Base-by-base conservation (phyloP, 2,113 vertebrate genomes). In the Actenoides lindsayi region DNA sequence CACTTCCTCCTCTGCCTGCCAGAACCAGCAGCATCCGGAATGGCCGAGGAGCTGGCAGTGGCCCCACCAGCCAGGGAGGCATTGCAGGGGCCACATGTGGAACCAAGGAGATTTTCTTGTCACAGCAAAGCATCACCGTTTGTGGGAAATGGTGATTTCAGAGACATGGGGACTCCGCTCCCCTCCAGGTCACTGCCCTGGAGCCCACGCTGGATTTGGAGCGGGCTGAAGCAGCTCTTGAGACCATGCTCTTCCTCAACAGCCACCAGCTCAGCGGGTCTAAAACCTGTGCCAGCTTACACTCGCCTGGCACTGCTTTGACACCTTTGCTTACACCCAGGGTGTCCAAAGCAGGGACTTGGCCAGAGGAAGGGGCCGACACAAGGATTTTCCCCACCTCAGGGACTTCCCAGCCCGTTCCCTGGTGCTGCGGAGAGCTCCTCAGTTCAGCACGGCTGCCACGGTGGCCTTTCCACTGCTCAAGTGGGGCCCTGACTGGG, bases 121-220 rank as follows among this genome's bases (percentile, higher is more conserved):
- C 28, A 5, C 37, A 4, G 14, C 33, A 9, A 64, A 60, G 30
- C 1, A 2, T 16, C 59, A 6, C 44, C 2, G 1, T 24, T 19
- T 16, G 31, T 3, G 42, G 60, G 23, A 53, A 57, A 18, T 1
- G 2, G 53, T 17, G 3, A 54, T n/a, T 19, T 12, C 16, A 27
- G 50, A 33, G 16, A 31, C 9, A 1, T 0, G 10, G 9, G 0
- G 46, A 17, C 12, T 7, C n/a, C 1, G 6, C 31, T 21, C 30
- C 57, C 39, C 30, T 14, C 30, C 4, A 2, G 21, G 21, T 20
- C 35, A 3, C 21, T 27, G 53, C 77, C 37, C 19, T 5, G 25
- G 25, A 84, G 35, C 19, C 35, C 41, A 6, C 3, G 3, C 16
- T 31, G 25, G 11, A 13, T 50, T 71, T 27, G 18, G 4, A 19